Evolutionary conservation across 2,797 vertebrate genomes (phyloP).

Genomic region (Salmo trutta): DNA sequence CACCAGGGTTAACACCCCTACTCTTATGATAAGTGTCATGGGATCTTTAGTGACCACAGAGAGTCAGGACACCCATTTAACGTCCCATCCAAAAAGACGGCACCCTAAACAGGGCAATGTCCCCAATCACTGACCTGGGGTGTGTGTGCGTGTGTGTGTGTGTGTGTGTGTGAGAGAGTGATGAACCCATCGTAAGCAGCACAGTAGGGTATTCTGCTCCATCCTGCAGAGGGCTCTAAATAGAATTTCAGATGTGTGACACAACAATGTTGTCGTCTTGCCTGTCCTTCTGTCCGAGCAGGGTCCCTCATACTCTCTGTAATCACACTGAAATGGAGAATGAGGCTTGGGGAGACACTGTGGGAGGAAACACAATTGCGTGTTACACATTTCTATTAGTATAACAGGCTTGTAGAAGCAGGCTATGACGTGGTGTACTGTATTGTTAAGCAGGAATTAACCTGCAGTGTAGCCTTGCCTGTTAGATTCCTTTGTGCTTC

Average conservation of each 20-base stretch:
- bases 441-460: slow-evolving; percentile 32
- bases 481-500: slow-evolving; percentile 34
- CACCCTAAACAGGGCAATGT: too few species aligned
- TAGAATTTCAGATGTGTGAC: slow-evolving; percentile 73
- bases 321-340: slow-evolving; percentile 8
- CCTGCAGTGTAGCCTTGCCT: slow-evolving; percentile 29
- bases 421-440: too few species aligned
- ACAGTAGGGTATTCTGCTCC: not conserved
- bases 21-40: too few species aligned
- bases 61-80: too few species aligned
- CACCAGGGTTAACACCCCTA: too few species aligned
- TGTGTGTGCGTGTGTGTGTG: too few species aligned
- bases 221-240: slow-evolving; percentile 71
- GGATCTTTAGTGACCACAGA: too few species aligned
- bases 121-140: too few species aligned
- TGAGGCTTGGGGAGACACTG: not conserved
- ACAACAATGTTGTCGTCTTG: slow-evolving; percentile 57
- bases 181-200: slow-evolving; percentile 30
- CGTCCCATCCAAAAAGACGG: too few species aligned
- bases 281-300: slow-evolving; percentile 20
- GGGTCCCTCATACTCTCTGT: slow-evolving; percentile 27
- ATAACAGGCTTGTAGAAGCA: not conserved
- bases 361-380: not conserved
- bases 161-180: too few species aligned
- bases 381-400: not conserved